These are phyloP conservation scores for Caracal caracal DNA, from an alignment of 2,113 vertebrate genomes.

Conservation along the genomic window DNA sequence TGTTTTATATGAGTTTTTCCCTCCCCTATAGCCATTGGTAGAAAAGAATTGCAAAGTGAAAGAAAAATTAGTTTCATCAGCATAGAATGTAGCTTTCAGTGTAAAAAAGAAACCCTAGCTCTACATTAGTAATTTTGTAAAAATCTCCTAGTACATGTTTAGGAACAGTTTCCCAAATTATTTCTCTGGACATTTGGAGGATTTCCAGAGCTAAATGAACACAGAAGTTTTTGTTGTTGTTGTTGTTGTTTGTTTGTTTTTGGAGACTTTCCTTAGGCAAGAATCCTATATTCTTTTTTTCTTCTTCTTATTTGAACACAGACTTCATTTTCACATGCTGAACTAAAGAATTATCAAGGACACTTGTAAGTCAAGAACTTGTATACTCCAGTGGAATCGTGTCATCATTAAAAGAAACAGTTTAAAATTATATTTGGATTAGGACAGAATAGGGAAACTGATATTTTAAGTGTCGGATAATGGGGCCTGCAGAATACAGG, in stretches of 20 bases:
- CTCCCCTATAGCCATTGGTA: conserved; percentile 21
- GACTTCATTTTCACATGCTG: not conserved
- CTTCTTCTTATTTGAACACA: not conserved
- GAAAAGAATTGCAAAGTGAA: conserved; percentile 43
- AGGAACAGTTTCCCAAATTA: not conserved
- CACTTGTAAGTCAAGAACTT: not conserved
- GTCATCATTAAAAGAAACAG: not conserved
- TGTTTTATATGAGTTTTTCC: conserved; percentile 61
- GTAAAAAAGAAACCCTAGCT: not conserved
- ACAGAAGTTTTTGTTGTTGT: not conserved
- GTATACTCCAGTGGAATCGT: not conserved
- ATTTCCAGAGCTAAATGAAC: not conserved
- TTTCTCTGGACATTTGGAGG: not conserved
- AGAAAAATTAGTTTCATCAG: conserved; percentile 39
- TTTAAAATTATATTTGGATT: not conserved
- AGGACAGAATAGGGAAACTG: not conserved
- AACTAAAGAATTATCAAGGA: not conserved
- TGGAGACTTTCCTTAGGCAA: not conserved
- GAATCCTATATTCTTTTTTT: not conserved
- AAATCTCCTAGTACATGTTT: not conserved
- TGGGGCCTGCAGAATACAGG: not conserved
- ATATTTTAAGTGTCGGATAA: not conserved
- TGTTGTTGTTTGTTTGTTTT: not conserved
- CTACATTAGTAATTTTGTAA: conserved; percentile 15
- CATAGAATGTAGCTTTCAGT: not conserved